A percentile compares a stretch with the other conserved stretches of the same genome.
Conservation (phyloP, 2,888 invertebrate species). For the Orthonychiurus folsomi region DNA sequence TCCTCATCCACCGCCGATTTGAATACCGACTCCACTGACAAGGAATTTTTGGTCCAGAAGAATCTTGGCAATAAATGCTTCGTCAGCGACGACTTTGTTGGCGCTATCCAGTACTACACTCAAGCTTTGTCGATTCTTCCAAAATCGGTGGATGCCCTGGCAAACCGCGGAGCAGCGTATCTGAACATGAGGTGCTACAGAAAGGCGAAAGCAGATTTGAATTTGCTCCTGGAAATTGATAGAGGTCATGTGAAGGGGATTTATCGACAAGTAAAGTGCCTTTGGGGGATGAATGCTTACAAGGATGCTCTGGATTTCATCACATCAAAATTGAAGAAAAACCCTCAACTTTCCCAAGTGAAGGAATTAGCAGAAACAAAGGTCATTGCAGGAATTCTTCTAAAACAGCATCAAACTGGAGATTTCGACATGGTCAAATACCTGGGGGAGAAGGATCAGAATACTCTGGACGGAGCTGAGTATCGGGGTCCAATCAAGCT, state of each 20-base stretch:
- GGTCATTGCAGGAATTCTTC: background rate
- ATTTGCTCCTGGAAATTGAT: constrained; percentile 12
- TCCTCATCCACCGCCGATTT: background rate
- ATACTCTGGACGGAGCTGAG: constrained; percentile 14
- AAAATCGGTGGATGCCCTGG: constrained; percentile 17
- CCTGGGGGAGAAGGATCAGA: background rate
- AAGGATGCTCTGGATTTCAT: background rate
- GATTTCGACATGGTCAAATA: constrained; percentile 1
- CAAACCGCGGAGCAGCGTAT: constrained; percentile 26
- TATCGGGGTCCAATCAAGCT: constrained; percentile 22
- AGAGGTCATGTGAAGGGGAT: background rate
- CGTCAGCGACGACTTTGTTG: constrained; percentile 5
- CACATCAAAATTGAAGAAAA: too few relatives aligned
- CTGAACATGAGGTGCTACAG: constrained; percentile 20
- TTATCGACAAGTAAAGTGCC: background rate
- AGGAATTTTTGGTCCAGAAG: background rate
- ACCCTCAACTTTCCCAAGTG: background rate
- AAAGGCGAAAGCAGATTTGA: constrained; percentile 18
- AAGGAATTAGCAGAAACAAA: background rate
- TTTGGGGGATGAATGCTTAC: background rate
- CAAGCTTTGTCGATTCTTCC: background rate
- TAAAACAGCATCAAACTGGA: background rate
- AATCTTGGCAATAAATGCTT: constrained; percentile 15
- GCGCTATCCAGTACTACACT: constrained; percentile 14
- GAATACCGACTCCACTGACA: background rate